These are phyloP conservation scores for Megalurothrips usitatus DNA, from an alignment of 2,888 invertebrate genomes.

Conservation along the genomic window DNA sequence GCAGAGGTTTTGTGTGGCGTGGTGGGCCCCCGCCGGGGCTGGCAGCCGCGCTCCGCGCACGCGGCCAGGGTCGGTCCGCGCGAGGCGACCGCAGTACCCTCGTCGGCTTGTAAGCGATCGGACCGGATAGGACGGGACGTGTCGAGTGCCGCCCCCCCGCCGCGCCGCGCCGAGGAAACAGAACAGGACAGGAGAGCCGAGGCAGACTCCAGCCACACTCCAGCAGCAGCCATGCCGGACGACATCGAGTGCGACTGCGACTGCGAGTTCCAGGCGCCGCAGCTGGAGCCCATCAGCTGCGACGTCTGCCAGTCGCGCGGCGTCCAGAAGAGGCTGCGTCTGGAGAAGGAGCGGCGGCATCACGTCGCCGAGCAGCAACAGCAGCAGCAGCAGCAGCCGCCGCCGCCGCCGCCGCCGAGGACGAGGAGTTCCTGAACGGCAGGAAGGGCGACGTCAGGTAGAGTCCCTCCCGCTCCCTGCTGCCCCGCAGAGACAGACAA, in stretches of 20 bases:
- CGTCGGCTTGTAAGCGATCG: background rate
- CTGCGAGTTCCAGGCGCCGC: background rate
- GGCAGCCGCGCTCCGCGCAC: background rate
- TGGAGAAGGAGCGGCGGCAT: background rate
- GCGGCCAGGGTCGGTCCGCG: background rate
- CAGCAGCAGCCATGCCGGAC: slow-evolving; percentile 6
- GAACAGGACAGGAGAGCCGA: background rate
- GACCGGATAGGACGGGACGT: background rate
- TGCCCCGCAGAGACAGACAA: too few relatives aligned
- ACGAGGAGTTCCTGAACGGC: background rate
- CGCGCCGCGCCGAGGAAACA: background rate
- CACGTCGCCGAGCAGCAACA: background rate
- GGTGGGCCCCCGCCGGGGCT: background rate
- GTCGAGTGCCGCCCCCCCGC: background rate
- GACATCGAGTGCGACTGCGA: slow-evolving; percentile 2
- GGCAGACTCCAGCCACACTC: background rate
- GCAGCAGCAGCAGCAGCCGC: background rate
- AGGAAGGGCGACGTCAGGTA: background rate
- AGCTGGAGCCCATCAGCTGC: slow-evolving; percentile 1
- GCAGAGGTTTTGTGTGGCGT: background rate
- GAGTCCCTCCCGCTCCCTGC: too few relatives aligned
- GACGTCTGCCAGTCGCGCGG: slow-evolving; percentile 14
- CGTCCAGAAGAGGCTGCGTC: background rate
- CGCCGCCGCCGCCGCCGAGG: background rate
- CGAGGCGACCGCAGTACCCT: background rate